Evolutionary conservation across 1,140 invertebrate species (phyloP), one percentile per base, ranked within the genome.

Genomic region (Tetragnatha versicolor): DNA sequence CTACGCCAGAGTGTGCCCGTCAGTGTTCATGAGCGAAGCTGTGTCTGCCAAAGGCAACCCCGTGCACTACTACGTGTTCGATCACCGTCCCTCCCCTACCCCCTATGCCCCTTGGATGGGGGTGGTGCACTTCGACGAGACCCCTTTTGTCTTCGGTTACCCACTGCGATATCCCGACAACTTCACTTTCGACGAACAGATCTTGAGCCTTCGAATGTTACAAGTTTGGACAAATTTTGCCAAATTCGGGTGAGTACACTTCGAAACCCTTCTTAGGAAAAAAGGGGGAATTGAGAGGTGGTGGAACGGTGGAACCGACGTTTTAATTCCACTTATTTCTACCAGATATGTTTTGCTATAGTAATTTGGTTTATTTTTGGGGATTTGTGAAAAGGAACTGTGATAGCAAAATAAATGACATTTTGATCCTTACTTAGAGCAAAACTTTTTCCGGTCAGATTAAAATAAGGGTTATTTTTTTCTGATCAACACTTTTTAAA

Each of bases 41-140:
- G 22, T 42, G 17, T 39, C 58, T 0, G 27, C 25, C 3, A 58
- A 58, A 3, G 33, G 22, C 0, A 63, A 51, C 9, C 7, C 12
- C 4, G 72, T 76, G 17, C 51, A 49, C 4, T 76, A 35, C n/a
- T 76, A 76, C n/a, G 35, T 20, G 7, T 76, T 76, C 31, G 42
- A 17, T 14, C 72, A 76, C 22, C 35, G 42, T 17, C 45, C 72
- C 12, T 25, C 27, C 5, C 7, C 29, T 17, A 63, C 58, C 1
- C 72, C 58, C 2, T 89, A 88, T 88, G 87, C 87, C 2, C 51
- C 83, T 31, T 89, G 89, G 88, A 86, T 89, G 85, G 88, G 88
- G 14, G 86, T 86, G 0, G 83, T 89, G 78, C 88, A 89, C 80
- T 88, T 85, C 25, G 87, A 88, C 78, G 88, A 89, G 81, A 87